Evolutionary conservation across 1,140 invertebrate genomes (phyloP).

Genomic region (Musca domestica): DNA sequence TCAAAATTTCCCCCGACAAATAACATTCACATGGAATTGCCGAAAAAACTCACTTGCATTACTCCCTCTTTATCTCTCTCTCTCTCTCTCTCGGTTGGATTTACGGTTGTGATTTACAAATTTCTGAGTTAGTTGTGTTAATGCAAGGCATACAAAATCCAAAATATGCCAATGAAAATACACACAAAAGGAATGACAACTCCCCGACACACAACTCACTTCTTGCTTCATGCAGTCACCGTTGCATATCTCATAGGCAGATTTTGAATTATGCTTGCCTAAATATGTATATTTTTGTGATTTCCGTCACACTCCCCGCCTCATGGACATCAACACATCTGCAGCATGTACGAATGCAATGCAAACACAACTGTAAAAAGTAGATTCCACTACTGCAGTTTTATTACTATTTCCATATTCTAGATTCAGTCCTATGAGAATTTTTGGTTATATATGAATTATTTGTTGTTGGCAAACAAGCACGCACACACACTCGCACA

Average conservation of each 20-base stretch:
- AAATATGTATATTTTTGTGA: too few relatives aligned
- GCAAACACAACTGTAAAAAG: background rate
- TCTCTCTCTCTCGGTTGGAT: background rate
- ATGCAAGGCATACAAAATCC: slow-evolving; percentile 12
- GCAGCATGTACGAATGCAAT: background rate
- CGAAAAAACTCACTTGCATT: too few relatives aligned
- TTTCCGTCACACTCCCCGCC: too few relatives aligned
- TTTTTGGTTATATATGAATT: slow-evolving; percentile 9
- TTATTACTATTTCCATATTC: slow-evolving; percentile 1
- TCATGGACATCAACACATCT: background rate
- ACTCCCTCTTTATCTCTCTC: background rate
- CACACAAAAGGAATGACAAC: background rate
- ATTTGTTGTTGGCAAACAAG: background rate
- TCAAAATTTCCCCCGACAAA: too few relatives aligned
- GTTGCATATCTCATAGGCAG: too few relatives aligned
- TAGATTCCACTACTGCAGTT: background rate
- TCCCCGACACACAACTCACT: too few relatives aligned
- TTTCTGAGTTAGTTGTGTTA: slow-evolving; percentile 15
- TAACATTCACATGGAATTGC: too few relatives aligned
- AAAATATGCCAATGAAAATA: slow-evolving; percentile 17
- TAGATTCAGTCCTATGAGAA: slow-evolving; percentile 13
- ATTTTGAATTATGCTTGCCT: too few relatives aligned
- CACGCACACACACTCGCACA: background rate
- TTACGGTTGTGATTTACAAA: background rate
- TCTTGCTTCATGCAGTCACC: too few relatives aligned